Evolutionary conservation across 2,888 invertebrate species (phyloP).

Genomic region (Erebia ligea): DNA sequence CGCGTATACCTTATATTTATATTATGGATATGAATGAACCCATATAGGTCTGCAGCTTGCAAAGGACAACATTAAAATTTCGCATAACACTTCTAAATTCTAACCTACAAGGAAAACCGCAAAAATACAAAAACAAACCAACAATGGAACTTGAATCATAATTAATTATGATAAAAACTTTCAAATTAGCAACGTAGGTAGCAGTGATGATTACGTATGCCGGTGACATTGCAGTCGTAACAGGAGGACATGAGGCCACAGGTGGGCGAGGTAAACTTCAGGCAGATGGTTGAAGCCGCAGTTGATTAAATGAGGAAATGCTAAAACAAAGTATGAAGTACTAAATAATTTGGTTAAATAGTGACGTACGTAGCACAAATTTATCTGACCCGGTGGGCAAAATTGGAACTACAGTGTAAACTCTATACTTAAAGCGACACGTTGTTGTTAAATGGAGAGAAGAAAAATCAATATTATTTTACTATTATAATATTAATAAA

Average conservation of each 20-base stretch:
- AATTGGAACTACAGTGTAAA: too few relatives aligned
- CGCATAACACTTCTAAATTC: not conserved
- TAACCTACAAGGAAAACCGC: not conserved
- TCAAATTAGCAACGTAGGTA: not conserved
- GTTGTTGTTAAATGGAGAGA: too few relatives aligned
- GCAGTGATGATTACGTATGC: not conserved
- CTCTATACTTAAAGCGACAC: too few relatives aligned
- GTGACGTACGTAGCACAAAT: too few relatives aligned
- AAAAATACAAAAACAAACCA: not conserved
- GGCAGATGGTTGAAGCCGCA: not conserved
- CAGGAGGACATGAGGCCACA: not conserved
- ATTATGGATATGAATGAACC: too few relatives aligned
- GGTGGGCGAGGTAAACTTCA: not conserved
- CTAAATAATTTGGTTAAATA: too few relatives aligned
- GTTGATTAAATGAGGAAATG: not conserved
- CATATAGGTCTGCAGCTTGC: too few relatives aligned
- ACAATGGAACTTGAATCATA: not conserved
- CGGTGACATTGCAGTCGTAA: not conserved
- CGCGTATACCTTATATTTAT: too few relatives aligned
- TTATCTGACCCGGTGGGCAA: too few relatives aligned
- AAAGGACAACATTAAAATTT: not conserved
- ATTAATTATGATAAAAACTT: not conserved
- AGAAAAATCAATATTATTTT: too few relatives aligned
- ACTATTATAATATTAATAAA: too few relatives aligned
- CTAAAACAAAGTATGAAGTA: too few relatives aligned